phyloP scores from a whole-genome alignment of 2,113 vertebrate species.

The Agelaius tricolor region DNA sequence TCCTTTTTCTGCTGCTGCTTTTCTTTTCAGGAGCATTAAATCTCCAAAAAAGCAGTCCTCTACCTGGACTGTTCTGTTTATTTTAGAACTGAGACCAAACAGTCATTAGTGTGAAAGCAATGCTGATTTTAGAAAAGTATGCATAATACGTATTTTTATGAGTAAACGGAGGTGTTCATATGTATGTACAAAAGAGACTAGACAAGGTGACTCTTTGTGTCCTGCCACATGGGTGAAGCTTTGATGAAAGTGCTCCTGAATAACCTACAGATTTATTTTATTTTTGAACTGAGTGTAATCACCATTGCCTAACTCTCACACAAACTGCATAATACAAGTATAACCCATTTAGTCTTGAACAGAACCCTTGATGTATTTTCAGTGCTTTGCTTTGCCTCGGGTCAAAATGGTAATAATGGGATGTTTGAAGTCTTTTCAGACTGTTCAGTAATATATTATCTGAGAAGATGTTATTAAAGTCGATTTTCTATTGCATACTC shows the following conservation, averaged over 20 bases:
- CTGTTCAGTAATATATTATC: constrained; percentile 49
- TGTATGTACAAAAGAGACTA: not conserved
- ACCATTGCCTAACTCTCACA: constrained; percentile 3
- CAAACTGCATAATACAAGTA: constrained; percentile 29
- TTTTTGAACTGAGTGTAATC: not conserved
- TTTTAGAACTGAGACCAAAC: not conserved
- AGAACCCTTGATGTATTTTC: constrained; percentile 55
- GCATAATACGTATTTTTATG: not conserved
- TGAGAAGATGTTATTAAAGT: constrained; percentile 46
- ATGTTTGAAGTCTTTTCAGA: constrained; percentile 59
- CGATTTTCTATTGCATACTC: constrained; percentile 7
- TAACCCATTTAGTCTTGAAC: constrained; percentile 57
- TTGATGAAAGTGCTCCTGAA: not conserved
- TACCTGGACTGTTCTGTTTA: not conserved
- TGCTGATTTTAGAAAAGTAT: not conserved
- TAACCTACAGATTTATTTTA: not conserved
- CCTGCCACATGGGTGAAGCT: not conserved
- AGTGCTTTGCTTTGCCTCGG: constrained; percentile 50
- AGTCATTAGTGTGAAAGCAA: not conserved
- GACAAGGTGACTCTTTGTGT: not conserved
- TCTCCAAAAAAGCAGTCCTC: not conserved
- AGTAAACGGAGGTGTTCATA: not conserved
- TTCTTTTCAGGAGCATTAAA: not conserved
- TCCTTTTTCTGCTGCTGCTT: not conserved
- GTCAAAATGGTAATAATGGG: constrained; percentile 54